Evolutionary conservation across 37 sponge, comb jelly and placozoan genomes (phyloP).

Genomic region (Hexactinellida sp.): DNA sequence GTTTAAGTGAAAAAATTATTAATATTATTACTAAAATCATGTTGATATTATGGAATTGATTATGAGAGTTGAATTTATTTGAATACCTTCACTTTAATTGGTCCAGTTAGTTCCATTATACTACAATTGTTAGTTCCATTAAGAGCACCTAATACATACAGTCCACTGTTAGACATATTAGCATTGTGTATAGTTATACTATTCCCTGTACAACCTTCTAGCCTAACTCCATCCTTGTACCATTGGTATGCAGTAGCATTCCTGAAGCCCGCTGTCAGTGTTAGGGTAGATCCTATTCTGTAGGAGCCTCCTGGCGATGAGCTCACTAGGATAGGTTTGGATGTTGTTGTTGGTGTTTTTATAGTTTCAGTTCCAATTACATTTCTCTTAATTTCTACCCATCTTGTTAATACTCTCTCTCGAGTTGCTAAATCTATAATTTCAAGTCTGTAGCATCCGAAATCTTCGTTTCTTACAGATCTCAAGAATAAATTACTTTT

Average conservation of each 20-base stretch:
- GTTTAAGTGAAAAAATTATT: too few species aligned
- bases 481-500: background rate
- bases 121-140: too few species aligned
- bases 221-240: background rate
- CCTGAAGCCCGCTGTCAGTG: background rate
- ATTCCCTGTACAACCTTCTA: background rate
- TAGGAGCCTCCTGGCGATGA: background rate
- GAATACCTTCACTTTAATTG: too few species aligned
- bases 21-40: too few species aligned
- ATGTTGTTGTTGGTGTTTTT: background rate
- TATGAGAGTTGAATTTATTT: too few species aligned
- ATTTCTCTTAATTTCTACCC: background rate
- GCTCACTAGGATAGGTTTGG: background rate
- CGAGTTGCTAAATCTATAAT: background rate
- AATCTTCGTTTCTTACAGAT: background rate
- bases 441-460: background rate
- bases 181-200: background rate
- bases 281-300: background rate
- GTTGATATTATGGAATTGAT: too few species aligned
- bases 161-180: background rate
- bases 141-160: background rate
- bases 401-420: background rate
- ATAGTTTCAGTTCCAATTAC: too few species aligned
- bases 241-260: background rate
- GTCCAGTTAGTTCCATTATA: too few species aligned